A percentile compares a stretch with the other conserved stretches of the same genome.
Conservation (phyloP, 2,888 invertebrate species). For the Cloeon dipterum region DNA sequence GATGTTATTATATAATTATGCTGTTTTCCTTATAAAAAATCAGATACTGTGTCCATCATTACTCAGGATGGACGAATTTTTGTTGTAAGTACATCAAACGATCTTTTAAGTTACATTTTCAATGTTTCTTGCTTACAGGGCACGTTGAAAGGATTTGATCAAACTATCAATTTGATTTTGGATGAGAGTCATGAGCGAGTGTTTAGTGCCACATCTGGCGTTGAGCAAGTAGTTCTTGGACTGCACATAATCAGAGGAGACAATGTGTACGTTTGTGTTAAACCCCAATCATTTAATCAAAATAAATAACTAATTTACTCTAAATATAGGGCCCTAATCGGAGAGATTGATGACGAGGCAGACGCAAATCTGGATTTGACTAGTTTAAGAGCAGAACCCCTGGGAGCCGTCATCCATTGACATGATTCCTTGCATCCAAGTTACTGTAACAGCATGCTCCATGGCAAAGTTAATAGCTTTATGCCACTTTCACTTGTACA, state of each 20-base stretch:
- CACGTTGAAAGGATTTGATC: conserved; percentile 93
- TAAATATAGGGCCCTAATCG: conserved; percentile 45
- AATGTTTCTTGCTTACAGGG: too few relatives aligned
- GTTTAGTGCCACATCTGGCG: conserved; percentile 79
- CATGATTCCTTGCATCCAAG: too few relatives aligned
- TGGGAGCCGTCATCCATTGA: conserved; percentile 58
- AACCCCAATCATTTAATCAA: too few relatives aligned
- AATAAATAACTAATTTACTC: too few relatives aligned
- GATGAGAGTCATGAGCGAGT: conserved; percentile 97
- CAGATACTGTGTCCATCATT: conserved; percentile 78
- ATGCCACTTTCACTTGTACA: too few relatives aligned
- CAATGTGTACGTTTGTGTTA: conserved; percentile 70
- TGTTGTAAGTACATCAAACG: conserved; percentile 32
- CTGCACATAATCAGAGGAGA: conserved; percentile 95
- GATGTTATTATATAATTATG: conserved; percentile 6
- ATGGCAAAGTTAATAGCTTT: too few relatives aligned
- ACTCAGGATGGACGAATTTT: conserved; percentile 92
- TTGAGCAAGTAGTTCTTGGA: conserved; percentile 88
- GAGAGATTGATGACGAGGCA: conserved; percentile 61
- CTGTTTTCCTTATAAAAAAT: conserved; percentile 9
- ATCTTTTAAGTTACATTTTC: background rate
- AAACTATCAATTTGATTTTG: conserved; percentile 93
- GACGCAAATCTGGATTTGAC: conserved; percentile 59
- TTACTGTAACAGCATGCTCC: too few relatives aligned
- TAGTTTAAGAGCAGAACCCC: conserved; percentile 60